phyloP scores from a whole-genome alignment of 2,113 vertebrate genomes.

The Galeopterus variegatus region DNA sequence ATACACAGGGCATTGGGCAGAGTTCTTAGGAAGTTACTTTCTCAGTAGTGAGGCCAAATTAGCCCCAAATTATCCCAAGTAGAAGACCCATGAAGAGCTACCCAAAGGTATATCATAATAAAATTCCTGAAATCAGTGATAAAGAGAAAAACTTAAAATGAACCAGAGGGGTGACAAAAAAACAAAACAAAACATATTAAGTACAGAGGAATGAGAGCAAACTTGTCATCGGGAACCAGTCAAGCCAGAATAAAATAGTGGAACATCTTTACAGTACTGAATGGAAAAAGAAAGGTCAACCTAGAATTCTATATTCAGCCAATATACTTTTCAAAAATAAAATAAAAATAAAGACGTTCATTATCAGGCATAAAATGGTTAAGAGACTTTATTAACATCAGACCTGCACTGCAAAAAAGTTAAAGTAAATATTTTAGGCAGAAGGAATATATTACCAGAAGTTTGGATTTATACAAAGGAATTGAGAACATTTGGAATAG shows the following conservation, averaged over 20 bases:
- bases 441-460: neutral
- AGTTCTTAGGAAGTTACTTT: neutral
- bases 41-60: neutral
- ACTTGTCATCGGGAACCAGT: neutral
- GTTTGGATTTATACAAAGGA: neutral
- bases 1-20: neutral
- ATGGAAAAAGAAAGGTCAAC: neutral
- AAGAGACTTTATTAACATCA: neutral
- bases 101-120: neutral
- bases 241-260: neutral
- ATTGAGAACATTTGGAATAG: neutral
- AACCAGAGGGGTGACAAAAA: neutral
- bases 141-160: neutral
- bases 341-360: neutral
- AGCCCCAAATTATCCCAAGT: neutral
- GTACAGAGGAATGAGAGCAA: neutral
- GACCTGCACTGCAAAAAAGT: neutral
- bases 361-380: neutral
- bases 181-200: neutral
- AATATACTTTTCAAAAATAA: conserved; percentile 7
- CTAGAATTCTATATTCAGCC: neutral
- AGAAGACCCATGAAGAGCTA: neutral
- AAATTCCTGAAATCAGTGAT: neutral
- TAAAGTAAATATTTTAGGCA: neutral
- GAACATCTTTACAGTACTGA: neutral